Percentiles rank a stretch among this genome's conserved stretches.
These are phyloP conservation scores for Sceliomorpha sp. DNA, from an alignment of 2,888 invertebrate species.

Conservation along the genomic window DNA sequence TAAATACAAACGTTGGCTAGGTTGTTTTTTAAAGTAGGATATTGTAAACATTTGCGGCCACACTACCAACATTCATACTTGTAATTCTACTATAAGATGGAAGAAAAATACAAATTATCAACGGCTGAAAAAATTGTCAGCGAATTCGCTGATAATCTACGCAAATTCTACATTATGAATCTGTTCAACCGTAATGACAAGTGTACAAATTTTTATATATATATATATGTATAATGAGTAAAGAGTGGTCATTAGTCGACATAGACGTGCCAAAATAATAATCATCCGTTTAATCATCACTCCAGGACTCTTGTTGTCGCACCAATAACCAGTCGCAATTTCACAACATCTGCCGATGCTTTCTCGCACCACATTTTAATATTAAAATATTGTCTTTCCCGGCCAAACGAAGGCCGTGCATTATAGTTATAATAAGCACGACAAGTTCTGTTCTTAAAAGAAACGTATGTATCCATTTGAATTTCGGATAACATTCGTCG, in stretches of 20 bases:
- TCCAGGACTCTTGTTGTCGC: constrained; percentile 37
- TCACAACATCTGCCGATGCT: constrained; percentile 26
- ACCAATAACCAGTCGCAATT: constrained; percentile 35
- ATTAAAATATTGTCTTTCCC: constrained; percentile 36
- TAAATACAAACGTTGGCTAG: too few species aligned
- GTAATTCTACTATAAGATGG: constrained; percentile 15
- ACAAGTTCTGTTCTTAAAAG: constrained; percentile 21
- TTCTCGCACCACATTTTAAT: constrained; percentile 41
- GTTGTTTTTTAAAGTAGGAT: constrained; percentile 12
- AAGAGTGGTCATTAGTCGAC: constrained; percentile 42
- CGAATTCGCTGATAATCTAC: constrained; percentile 36
- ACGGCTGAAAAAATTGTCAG: constrained; percentile 39
- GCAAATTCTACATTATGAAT: constrained; percentile 35
- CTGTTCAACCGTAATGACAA: constrained; percentile 28
- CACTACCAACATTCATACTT: constrained; percentile 24
- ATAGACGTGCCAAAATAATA: constrained; percentile 36
- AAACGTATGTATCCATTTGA: constrained; percentile 28
- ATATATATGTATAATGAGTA: constrained; percentile 22
- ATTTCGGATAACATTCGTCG: constrained; percentile 31
- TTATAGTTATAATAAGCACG: constrained; percentile 44
- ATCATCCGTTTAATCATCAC: constrained; percentile 33
- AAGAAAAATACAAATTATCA: constrained; percentile 27
- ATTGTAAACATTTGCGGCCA: constrained; percentile 6
- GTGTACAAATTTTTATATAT: constrained; percentile 40
- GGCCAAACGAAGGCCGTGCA: constrained; percentile 26